Conservation (phyloP, 2,113 vertebrate species). For the Clarias macrocephalus region DNA sequence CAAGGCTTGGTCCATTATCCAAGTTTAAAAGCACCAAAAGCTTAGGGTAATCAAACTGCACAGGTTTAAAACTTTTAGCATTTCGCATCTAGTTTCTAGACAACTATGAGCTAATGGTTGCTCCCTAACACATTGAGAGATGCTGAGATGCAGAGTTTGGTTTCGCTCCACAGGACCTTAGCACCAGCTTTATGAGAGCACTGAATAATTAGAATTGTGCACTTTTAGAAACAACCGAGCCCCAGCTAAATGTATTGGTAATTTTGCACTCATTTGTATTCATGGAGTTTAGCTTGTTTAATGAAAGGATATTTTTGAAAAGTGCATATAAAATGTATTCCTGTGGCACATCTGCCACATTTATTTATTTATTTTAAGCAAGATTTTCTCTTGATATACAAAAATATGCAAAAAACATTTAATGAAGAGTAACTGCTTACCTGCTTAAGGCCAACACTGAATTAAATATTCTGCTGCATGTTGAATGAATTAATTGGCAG, state of each 20-base stretch:
- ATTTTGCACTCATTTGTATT: constrained; percentile 27
- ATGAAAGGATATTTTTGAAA: background rate
- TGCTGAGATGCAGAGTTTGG: constrained; percentile 24
- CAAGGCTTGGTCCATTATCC: constrained; percentile 13
- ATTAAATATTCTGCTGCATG: background rate
- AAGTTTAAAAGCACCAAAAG: constrained; percentile 25
- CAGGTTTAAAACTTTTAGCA: constrained; percentile 15
- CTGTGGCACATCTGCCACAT: background rate
- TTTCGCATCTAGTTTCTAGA: constrained; percentile 26
- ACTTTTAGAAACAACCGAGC: background rate
- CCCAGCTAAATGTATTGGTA: background rate
- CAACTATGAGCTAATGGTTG: constrained; percentile 16
- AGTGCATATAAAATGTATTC: background rate
- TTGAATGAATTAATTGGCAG: background rate
- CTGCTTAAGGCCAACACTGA: background rate
- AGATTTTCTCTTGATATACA: background rate
- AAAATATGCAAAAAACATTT: background rate
- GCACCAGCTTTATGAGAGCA: background rate
- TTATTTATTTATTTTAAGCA: background rate
- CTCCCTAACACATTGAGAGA: constrained; percentile 11
- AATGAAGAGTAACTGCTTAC: background rate
- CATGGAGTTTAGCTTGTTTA: constrained; percentile 16
- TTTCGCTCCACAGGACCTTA: constrained; percentile 20
- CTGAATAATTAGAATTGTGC: constrained; percentile 29
- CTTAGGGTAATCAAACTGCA: constrained; percentile 15